Evolutionary conservation across 2,797 vertebrate species (phyloP), one percentile per base, ranked within the genome.

Genomic region (Threskiornis aethiopicus): DNA sequence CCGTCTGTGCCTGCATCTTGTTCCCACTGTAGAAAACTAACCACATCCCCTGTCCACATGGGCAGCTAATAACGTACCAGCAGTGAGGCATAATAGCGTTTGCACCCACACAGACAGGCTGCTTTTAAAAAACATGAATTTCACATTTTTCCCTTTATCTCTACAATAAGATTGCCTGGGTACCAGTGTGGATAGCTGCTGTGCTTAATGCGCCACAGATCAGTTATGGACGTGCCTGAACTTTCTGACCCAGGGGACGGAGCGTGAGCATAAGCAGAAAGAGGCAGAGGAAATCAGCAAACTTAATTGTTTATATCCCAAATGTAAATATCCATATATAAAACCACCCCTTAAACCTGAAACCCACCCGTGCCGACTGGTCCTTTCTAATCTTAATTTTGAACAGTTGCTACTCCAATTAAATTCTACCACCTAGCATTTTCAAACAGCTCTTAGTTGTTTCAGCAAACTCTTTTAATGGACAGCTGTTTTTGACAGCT

Each of bases 401-500:
- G 98, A 98, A 97, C 97, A 98, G 97, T 98, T 98, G 98, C 98
- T 97, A 95, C 97, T 97, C 97, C 98, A 98, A 98, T 98, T 98
- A 98, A 98, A 98, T 98, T 95, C 98, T 97, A 96, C 98, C 98
- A 98, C 97, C 98, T 97, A 98, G 97, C 98, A 98, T 97, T 98
- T 98, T 98, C 97, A 98, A 98, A 98, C 97, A 95, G 97, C 97
- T 90, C 98, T 97, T 92, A 97, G 97, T 98, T 97, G 98, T 98
- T 97, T 87, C 95, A 92, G 97, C 97, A 97, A 97, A 98, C 99
- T 99, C 99, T 96, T 98, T 98, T 98, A 97, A 98, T 98, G 99
- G 99, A 99, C 99, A 99, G 99, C 99, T 99, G 99, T 99, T 99
- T 99, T 98, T 99, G 99, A 99, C 99, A 99, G 99, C 98, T 99